Percentiles rank a stretch among this genome's conserved stretches.
Conservation (phyloP, 2,113 vertebrate genomes). For the Oplegnathus fasciatus region DNA sequence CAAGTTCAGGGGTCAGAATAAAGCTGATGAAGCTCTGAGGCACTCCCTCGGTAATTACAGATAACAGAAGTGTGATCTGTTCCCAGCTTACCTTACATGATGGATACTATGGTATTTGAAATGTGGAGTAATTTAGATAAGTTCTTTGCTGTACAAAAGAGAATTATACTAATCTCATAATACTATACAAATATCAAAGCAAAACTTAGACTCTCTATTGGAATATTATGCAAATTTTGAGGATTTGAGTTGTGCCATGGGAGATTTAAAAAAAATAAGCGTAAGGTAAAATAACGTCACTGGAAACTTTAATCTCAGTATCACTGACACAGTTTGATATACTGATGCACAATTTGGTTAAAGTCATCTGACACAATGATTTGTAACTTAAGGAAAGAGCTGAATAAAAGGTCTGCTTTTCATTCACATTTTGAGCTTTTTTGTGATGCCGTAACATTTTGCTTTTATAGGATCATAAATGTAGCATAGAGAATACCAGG, state of each 20-base stretch:
- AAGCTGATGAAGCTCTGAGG: constrained; percentile 53
- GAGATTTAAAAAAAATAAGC: not conserved
- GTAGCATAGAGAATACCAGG: not conserved
- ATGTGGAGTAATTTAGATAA: constrained; percentile 2
- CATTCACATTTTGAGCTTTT: not conserved
- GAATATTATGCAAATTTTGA: constrained; percentile 3
- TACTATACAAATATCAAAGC: constrained; percentile 25
- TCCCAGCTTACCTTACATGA: constrained; percentile 32
- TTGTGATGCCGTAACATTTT: not conserved
- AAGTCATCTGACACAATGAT: not conserved
- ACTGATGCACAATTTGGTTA: not conserved
- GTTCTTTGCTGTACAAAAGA: not conserved
- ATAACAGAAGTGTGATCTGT: constrained; percentile 18
- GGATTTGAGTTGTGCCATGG: not conserved
- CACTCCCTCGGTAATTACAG: constrained; percentile 46
- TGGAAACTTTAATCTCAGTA: not conserved
- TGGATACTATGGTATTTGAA: constrained; percentile 25
- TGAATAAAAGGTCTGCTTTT: constrained; percentile 4
- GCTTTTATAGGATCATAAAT: not conserved
- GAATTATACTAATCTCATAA: constrained; percentile 33
- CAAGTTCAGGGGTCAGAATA: constrained; percentile 54
- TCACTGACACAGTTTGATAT: constrained; percentile 12
- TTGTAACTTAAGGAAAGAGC: not conserved
- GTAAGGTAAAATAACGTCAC: not conserved
- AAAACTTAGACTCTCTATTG: not conserved